phyloP scores from a whole-genome alignment of 2,888 invertebrate species.

The Ennomos fuscantarius region DNA sequence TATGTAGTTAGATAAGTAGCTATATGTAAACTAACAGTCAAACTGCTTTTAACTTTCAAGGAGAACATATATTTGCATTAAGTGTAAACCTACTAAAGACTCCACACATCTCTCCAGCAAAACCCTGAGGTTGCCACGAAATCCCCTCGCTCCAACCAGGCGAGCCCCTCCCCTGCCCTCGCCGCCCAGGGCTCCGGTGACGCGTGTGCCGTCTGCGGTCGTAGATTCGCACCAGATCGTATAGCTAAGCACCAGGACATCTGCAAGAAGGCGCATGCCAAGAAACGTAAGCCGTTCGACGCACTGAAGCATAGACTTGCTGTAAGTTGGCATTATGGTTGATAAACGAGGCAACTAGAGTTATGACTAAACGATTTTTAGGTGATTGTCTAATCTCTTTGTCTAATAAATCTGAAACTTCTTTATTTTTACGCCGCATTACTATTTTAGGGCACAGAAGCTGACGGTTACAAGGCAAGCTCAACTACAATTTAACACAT shows the following conservation, averaged over 20 bases:
- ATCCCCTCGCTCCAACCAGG: conserved; percentile 22
- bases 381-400: too few species aligned
- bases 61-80: too few species aligned
- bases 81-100: too few species aligned
- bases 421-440: conserved; percentile 28
- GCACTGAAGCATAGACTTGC: conserved; percentile 94
- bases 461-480: conserved; percentile 63
- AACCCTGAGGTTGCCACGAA: conserved; percentile 25
- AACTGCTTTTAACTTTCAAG: too few species aligned
- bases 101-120: conserved; percentile 10
- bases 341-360: neutral
- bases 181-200: conserved; percentile 44
- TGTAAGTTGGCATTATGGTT: conserved; percentile 53
- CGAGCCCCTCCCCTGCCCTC: conserved; percentile 18
- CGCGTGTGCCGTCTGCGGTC: conserved; percentile 90
- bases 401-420: neutral
- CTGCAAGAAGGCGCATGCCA: conserved; percentile 91
- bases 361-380: too few species aligned
- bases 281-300: conserved; percentile 96
- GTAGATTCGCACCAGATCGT: conserved; percentile 93
- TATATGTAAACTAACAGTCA: too few species aligned
- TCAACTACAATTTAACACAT: conserved; percentile 9
- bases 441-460: conserved; percentile 49
- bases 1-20: too few species aligned
- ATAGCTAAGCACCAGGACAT: conserved; percentile 93